A percentile compares a stretch with the other conserved stretches of the same genome.
Evolutionary conservation across 2,113 vertebrate genomes (phyloP).

Genomic region (Mormyrus iriodes): DNA sequence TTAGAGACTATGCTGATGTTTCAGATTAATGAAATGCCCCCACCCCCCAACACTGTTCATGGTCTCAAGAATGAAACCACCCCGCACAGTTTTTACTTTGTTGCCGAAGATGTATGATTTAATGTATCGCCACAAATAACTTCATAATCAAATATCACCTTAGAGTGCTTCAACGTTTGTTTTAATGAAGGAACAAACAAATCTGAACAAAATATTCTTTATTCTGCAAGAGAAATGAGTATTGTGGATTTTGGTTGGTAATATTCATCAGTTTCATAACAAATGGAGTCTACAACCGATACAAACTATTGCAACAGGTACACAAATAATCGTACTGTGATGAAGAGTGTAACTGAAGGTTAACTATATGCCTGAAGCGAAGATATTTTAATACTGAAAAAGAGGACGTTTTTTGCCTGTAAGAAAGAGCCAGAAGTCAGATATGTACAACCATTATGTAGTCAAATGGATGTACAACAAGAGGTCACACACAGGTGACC

Average conservation of each 20-base stretch:
- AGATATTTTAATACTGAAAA: slow-evolving; percentile 48
- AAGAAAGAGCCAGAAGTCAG: not conserved
- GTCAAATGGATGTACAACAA: not conserved
- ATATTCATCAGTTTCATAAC: slow-evolving; percentile 53
- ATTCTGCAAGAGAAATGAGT: slow-evolving; percentile 57
- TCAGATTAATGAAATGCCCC: not conserved
- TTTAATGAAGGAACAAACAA: slow-evolving; percentile 15
- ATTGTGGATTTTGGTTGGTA: slow-evolving; percentile 55
- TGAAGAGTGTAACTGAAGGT: slow-evolving; percentile 45
- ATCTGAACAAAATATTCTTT: slow-evolving; percentile 66
- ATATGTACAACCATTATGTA: not conserved
- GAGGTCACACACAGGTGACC: not conserved
- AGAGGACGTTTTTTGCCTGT: slow-evolving; percentile 33
- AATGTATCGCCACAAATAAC: not conserved
- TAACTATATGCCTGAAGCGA: slow-evolving; percentile 44
- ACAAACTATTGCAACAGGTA: slow-evolving; percentile 58
- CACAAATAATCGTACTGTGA: slow-evolving; percentile 42
- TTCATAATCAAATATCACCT: not conserved
- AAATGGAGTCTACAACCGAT: slow-evolving; percentile 57
- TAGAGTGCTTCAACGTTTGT: not conserved
- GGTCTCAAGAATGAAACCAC: not conserved
- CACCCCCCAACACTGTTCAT: not conserved
- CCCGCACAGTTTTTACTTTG: not conserved
- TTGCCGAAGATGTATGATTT: not conserved
- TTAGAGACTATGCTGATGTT: not conserved